Evolutionary conservation across 2,113 vertebrate genomes (phyloP).

Genomic region (Cichladusa arquata): DNA sequence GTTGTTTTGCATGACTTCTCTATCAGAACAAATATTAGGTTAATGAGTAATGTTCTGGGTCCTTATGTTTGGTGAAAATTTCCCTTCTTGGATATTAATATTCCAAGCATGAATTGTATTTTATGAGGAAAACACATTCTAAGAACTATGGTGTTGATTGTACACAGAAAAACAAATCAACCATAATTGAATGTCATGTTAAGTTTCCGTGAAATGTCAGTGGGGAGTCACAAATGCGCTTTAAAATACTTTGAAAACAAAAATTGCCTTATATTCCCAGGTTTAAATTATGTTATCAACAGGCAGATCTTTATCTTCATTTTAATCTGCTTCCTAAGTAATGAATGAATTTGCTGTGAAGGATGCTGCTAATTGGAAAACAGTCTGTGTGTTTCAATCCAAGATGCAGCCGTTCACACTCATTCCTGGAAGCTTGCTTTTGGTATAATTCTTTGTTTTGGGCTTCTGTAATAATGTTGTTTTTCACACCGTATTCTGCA

Average conservation of each 20-base stretch:
- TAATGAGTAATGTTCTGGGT: background rate
- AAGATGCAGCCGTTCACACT: background rate
- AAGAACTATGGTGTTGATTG: conserved; percentile 50
- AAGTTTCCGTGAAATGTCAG: conserved; percentile 48
- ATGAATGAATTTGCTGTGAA: background rate
- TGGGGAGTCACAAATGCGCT: background rate
- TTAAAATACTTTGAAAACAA: conserved; percentile 26
- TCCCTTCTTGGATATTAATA: background rate
- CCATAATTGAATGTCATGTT: conserved; percentile 50
- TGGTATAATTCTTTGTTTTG: background rate
- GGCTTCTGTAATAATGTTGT: background rate
- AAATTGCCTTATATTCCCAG: background rate
- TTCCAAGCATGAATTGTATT: background rate
- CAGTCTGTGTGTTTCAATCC: background rate
- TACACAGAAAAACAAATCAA: conserved; percentile 56
- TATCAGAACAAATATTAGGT: background rate
- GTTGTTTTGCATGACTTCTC: background rate
- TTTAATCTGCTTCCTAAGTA: background rate
- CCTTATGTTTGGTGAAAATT: conserved; percentile 8
- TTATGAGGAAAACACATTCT: background rate
- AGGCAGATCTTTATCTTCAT: background rate
- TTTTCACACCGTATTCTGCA: background rate
- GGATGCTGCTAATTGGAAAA: background rate
- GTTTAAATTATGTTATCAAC: background rate
- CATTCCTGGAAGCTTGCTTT: background rate